Conservation (phyloP, 2,797 vertebrate species). For the Vultur gryphus region DNA sequence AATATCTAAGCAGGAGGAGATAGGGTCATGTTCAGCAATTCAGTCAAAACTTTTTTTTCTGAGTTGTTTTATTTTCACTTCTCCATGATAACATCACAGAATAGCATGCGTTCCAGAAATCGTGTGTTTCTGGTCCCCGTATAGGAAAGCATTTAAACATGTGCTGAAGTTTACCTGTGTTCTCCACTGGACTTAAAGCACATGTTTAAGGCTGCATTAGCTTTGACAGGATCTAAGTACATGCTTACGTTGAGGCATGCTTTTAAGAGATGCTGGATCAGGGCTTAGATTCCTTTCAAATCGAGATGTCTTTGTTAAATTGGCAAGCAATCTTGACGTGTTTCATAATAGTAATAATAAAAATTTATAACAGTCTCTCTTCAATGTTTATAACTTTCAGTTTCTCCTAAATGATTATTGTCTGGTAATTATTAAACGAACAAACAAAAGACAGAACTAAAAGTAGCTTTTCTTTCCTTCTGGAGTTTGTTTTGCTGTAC, state of each 20-base stretch:
- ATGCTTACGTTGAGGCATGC: background rate
- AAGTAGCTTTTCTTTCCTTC: background rate
- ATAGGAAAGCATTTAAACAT: background rate
- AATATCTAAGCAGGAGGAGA: background rate
- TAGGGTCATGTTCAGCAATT: background rate
- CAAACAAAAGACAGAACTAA: background rate
- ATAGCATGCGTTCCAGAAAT: background rate
- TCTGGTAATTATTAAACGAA: constrained; percentile 37
- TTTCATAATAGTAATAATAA: background rate
- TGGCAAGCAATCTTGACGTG: background rate
- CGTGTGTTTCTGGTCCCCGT: background rate
- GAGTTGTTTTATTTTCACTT: background rate
- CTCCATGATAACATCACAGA: background rate
- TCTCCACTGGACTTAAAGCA: background rate
- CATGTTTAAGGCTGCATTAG: background rate
- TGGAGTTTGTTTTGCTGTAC: constrained; percentile 5
- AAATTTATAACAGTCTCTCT: background rate
- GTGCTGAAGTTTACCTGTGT: background rate
- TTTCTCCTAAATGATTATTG: background rate
- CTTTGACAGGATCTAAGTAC: background rate
- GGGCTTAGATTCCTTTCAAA: background rate
- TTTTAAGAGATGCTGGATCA: constrained; percentile 16
- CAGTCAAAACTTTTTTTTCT: background rate
- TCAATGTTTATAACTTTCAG: background rate
- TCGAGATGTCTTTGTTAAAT: background rate